Evolutionary conservation across 2,888 invertebrate species (phyloP), one percentile per base, ranked within the genome.

Genomic region (Trilocha varians): DNA sequence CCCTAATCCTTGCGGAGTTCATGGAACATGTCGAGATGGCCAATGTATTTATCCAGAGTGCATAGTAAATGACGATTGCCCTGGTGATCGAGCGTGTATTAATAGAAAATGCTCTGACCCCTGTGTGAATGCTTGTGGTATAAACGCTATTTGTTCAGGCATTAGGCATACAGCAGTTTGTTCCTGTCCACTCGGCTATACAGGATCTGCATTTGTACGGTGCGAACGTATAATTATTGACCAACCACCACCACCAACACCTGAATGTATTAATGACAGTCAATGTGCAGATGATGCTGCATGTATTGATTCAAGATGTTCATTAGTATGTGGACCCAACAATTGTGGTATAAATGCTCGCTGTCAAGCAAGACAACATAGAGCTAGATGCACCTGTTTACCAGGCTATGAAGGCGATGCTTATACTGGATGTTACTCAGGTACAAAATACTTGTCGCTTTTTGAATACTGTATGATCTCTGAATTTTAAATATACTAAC

Each of bases 361-460:
- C 43, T 96, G 95, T 59, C 87, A 91, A 45, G 91, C 93, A 0
- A 91, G 91, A 72, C 83, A 91, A 46, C 96, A 96, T 60, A 87
- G 95, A 57, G 93, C 95, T 6, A 87, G 92, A 16, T 97, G 96
- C 65, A 90, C 91, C 2, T 96, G 96, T 62, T 87, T 90, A 52
- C 91, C 93, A 53, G 93, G 94, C 32, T 94, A 90, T 62, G 93
- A 93, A 49, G 97, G 96, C 62, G 93, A 95, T 65, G 93, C 94
- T 13, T 91, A 93, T 58, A 88, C 88, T 42, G 89, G 91, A 56
- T 95, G 95, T 61, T 90, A 91, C 58, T 90, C 93, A 65, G 90
- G 91, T 92, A 80, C n/a, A n/a, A n/a, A n/a, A n/a, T n/a, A n/a
- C n/a, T n/a, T n/a, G n/a, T n/a, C n/a, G n/a, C n/a, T n/a, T n/a